Evolutionary conservation across 2,888 invertebrate species (phyloP).

Genomic region (Gortyna flavago): DNA sequence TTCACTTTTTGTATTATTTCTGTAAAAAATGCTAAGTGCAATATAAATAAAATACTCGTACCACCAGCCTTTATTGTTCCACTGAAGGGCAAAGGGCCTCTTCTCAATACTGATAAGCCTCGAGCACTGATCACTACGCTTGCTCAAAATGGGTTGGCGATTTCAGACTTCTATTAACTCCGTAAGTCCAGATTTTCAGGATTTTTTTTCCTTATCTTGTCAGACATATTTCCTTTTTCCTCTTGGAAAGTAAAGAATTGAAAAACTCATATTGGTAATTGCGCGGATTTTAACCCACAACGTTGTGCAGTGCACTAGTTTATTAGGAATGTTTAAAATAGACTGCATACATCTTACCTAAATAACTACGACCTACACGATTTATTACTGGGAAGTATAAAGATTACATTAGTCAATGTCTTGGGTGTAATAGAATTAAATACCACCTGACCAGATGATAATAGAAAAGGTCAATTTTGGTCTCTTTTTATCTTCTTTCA

Average conservation of each 20-base stretch:
- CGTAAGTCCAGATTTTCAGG: background rate
- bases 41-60: background rate
- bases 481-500: background rate
- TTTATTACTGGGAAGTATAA: no score
- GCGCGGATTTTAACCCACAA: background rate
- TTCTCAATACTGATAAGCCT: no score
- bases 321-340: background rate
- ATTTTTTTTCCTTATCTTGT: background rate
- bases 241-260: background rate
- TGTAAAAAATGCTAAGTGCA: background rate
- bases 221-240: no score
- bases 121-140: background rate
- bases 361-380: background rate
- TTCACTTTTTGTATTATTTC: background rate
- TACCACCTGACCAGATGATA: background rate
- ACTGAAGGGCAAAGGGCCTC: no score
- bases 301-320: background rate
- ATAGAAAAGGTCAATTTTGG: conserved; percentile 6
- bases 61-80: background rate
- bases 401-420: background rate
- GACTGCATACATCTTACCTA: background rate
- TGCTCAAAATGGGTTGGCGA: background rate
- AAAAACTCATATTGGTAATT: background rate
- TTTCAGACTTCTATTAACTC: background rate
- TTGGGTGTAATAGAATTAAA: background rate